phyloP scores from a whole-genome alignment of 1,140 invertebrate genomes.

The Drosophila miranda region DNA sequence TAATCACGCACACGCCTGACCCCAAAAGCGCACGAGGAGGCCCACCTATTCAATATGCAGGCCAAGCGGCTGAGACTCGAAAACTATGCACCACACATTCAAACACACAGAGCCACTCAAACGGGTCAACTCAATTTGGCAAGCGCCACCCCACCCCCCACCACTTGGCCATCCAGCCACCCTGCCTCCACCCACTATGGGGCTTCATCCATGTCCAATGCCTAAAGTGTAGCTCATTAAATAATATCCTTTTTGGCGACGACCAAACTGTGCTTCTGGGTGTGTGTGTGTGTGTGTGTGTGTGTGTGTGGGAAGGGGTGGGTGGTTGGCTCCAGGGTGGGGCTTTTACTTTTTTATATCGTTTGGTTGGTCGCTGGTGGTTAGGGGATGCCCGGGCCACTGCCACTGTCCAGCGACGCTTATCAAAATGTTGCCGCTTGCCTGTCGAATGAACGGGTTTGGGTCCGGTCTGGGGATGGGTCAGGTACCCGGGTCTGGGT shows the following conservation, averaged over 20 bases:
- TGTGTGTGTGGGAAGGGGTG: constrained; percentile 15
- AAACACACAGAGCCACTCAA: constrained; percentile 7
- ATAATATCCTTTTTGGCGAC: constrained; percentile 76
- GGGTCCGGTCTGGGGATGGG: constrained; percentile 14
- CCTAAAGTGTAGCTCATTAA: constrained; percentile 79
- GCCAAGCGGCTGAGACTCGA: constrained; percentile 46
- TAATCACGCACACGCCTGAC: constrained; percentile 69
- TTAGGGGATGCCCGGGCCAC: constrained; percentile 15
- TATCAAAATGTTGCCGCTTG: constrained; percentile 74
- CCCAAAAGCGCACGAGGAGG: constrained; percentile 26
- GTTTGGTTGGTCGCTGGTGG: background rate
- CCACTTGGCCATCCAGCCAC: constrained; percentile 4
- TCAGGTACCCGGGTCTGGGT: constrained; percentile 4
- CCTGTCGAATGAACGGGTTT: constrained; percentile 61
- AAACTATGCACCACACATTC: constrained; percentile 49
- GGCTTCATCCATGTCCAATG: constrained; percentile 45
- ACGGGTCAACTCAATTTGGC: constrained; percentile 73
- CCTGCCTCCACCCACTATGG: constrained; percentile 1
- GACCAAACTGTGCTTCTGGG: constrained; percentile 11
- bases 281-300: constrained; percentile 6
- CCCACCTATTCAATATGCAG: constrained; percentile 64
- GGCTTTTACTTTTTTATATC: constrained; percentile 45
- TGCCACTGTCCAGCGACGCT: constrained; percentile 49
- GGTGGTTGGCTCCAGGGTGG: constrained; percentile 12
- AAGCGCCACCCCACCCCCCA: constrained; percentile 1